A percentile compares a stretch with the other conserved stretches of the same genome.
phyloP scores from a whole-genome alignment of 1,140 invertebrate genomes.

The Ips nitidus region DNA sequence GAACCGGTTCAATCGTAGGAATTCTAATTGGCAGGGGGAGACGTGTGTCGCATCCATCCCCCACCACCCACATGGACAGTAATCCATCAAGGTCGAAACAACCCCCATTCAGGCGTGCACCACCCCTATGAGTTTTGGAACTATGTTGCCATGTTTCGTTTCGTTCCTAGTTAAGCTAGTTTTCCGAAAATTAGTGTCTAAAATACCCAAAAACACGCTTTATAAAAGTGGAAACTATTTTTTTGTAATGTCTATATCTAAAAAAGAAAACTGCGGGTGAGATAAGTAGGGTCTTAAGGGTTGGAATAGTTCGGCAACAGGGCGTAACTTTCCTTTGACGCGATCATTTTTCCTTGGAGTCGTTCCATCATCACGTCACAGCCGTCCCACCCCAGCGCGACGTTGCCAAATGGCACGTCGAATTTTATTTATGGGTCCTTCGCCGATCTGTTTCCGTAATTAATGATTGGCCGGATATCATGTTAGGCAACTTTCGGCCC shows the following conservation, averaged over 20 bases:
- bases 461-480: constrained; percentile 50
- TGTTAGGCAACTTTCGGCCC: constrained; percentile 32
- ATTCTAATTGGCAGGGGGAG: constrained; percentile 51
- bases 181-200: too few relatives aligned
- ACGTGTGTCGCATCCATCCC: constrained; percentile 42
- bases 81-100: constrained; percentile 51
- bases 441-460: constrained; percentile 52
- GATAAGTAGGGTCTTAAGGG: neutral
- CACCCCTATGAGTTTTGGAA: constrained; percentile 21
- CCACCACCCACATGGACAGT: constrained; percentile 36
- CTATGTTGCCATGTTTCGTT: constrained; percentile 17
- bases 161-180: too few relatives aligned
- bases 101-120: constrained; percentile 46
- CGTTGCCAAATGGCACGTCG: constrained; percentile 55
- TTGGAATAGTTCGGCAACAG: constrained; percentile 15
- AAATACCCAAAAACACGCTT: too few relatives aligned
- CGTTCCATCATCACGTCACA: constrained; percentile 55
- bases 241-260: too few relatives aligned
- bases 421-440: constrained; percentile 54
- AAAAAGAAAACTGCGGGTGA: too few relatives aligned
- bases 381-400: constrained; percentile 49
- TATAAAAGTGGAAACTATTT: too few relatives aligned
- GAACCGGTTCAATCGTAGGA: constrained; percentile 50
- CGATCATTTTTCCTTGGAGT: constrained; percentile 54
- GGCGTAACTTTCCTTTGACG: constrained; percentile 45